Evolutionary conservation across 2,797 vertebrate genomes (phyloP), one percentile per base, ranked within the genome.

Genomic region (Chaetodon trifasciatus): DNA sequence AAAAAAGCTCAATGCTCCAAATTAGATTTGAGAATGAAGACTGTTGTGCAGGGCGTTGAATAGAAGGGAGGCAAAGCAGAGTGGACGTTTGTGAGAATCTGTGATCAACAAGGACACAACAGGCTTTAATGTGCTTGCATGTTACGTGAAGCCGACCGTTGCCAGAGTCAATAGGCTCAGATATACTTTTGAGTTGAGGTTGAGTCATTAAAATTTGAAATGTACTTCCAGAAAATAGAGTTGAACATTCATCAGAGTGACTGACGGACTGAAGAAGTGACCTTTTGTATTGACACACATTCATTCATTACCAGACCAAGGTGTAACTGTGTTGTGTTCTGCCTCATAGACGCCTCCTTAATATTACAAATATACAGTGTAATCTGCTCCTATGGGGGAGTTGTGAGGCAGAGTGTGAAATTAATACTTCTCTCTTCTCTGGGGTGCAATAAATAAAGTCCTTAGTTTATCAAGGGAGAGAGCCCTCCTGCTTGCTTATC

Each of bases 391-490:
- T 84, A 71, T 76, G 80, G 72, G 78, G 80, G 81, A 74, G 83
- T 86, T 90, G 88, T 88, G 88, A 89, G 86, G 73, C 84, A 91
- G 90, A 89, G 90, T 93, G 90, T 93, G 89, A 94, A 94, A 92
- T 92, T 78, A 92, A 92, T 87, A 87, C 86, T 90, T 85, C 74
- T 91, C 71, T 57, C 66, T 82, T 84, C 80, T 86, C 75, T 82
- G 68, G 67, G 79, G 87, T 68, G 80, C 66, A 89, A 86, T 91
- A 93, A 92, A 92, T 89, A 89, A 90, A 85, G 75, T 76, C 78
- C 66, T 81, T 70, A 75, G 77, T 89, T 81, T 86, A 89, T 88
- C 79, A 73, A 78, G 68, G 42, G 58, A 79, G 47, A 80, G 66
- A 72, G 67, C 67, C 66, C 70, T 81, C 76, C 76, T 82, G 64